Percentiles rank a stretch among this genome's conserved stretches.
Conservation (phyloP, 1,140 invertebrate species). For the Neodiprion fabricii region DNA sequence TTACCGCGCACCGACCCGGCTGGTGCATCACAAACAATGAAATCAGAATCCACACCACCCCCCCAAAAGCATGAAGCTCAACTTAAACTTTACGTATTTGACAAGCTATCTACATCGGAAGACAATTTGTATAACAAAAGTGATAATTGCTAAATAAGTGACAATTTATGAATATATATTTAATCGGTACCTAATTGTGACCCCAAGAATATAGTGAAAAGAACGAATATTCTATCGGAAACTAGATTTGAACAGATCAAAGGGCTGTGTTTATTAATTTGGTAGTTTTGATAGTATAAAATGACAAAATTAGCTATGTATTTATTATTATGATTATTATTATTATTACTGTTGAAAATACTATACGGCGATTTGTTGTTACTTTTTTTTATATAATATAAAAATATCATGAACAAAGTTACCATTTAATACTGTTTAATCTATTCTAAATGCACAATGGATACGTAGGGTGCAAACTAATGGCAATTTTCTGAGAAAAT, state of each 20-base stretch:
- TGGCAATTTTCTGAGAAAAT: too few species aligned
- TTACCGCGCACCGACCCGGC: constrained; percentile 43
- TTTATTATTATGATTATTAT: not conserved
- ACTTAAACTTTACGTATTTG: constrained; percentile 54
- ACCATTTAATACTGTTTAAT: not conserved
- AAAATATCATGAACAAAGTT: not conserved
- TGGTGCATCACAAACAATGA: constrained; percentile 47
- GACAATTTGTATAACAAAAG: constrained; percentile 46
- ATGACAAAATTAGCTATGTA: not conserved
- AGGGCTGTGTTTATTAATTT: constrained; percentile 6
- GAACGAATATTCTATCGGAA: not conserved
- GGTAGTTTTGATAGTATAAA: not conserved
- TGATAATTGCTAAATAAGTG: constrained; percentile 20
- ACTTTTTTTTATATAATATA: not conserved
- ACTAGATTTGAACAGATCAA: not conserved
- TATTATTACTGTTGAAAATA: not conserved
- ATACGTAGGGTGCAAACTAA: too few species aligned
- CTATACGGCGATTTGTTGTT: not conserved
- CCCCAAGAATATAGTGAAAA: not conserved
- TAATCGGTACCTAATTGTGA: not conserved
- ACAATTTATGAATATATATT: not conserved
- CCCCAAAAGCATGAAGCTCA: constrained; percentile 50
- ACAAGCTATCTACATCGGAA: constrained; percentile 51
- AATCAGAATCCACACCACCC: constrained; percentile 40
- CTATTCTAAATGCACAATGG: too few species aligned